Base-by-base conservation (phyloP, 2,888 invertebrate species). In the Folsomia manolachei region DNA sequence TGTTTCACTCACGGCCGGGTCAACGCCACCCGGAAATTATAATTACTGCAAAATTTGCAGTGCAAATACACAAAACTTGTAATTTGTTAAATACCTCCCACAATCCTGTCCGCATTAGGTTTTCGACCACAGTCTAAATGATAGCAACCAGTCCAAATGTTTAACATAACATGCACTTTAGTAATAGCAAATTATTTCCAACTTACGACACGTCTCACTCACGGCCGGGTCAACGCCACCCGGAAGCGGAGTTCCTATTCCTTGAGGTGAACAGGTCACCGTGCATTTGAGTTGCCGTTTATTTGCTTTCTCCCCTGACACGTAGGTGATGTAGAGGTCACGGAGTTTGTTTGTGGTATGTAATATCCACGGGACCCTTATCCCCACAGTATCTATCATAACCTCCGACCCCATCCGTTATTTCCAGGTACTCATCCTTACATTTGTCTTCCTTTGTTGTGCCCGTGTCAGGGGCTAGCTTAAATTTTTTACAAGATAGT, bases 51-150 rank as follows among this genome's bases (percentile, higher is more conserved):
- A n/a, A n/a, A n/a, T n/a, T n/a, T n/a, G n/a, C n/a, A n/a, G n/a
- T n/a, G n/a, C n/a, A n/a, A n/a, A n/a, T n/a, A n/a, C n/a, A n/a
- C n/a, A n/a, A n/a, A n/a, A n/a, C n/a, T n/a, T n/a, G n/a, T n/a
- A n/a, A n/a, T n/a, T n/a, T n/a, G n/a, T n/a, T n/a, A n/a, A n/a
- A n/a, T n/a, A n/a, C n/a, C 79, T 4, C 75, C 75, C 19, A 78
- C 77, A 64, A 79, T 78, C 21, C 78, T 52, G 62, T 79, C 72
- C 9, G 27, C 64, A 39, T 74, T 75, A 19, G 74, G 74, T n/a
- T 76, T 76, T 9, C 74, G 39, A 21, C 78, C 78, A 64, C 78
- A 78, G 66, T 72, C 78, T 76, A 27, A 63, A 67, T 66, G 18
- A 21, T 56, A 19, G n/a, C 21, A 18, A 56, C n/a, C n/a, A n/a